Evolutionary conservation across 2,888 invertebrate species (phyloP).

Genomic region (Tetheella fluctuosa): DNA sequence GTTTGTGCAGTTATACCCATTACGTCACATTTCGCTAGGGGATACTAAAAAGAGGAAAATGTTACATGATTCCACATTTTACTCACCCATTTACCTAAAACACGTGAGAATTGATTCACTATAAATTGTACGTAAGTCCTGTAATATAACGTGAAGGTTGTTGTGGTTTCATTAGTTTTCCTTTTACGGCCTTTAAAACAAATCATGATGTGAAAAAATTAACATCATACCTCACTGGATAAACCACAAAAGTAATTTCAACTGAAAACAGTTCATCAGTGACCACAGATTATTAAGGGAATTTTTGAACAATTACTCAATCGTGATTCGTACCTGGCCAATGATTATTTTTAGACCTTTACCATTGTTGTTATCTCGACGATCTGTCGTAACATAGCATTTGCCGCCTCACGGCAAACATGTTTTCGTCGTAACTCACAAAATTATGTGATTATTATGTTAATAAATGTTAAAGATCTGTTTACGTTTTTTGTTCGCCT

Average conservation of each 20-base stretch:
- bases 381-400: slow-evolving; percentile 13
- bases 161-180: neutral
- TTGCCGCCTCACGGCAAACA: slow-evolving; percentile 34
- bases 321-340: neutral
- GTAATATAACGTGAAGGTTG: neutral
- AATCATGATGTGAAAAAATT: neutral
- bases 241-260: too few species aligned
- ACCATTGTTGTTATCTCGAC: slow-evolving; percentile 15
- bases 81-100: neutral
- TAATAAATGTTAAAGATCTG: slow-evolving; percentile 37
- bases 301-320: neutral
- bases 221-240: too few species aligned
- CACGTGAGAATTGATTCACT: slow-evolving; percentile 1
- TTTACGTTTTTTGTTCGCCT: slow-evolving; percentile 47
- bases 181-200: neutral
- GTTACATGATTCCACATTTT: neutral
- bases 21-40: neutral
- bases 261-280: too few species aligned
- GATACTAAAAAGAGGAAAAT: neutral
- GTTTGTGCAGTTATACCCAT: neutral
- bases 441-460: slow-evolving; percentile 47
- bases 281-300: too few species aligned
- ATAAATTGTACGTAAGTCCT: neutral
- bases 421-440: slow-evolving; percentile 43
- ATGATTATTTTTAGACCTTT: neutral